Conservation (phyloP, 2,888 invertebrate genomes). For the Noctua pronuba region DNA sequence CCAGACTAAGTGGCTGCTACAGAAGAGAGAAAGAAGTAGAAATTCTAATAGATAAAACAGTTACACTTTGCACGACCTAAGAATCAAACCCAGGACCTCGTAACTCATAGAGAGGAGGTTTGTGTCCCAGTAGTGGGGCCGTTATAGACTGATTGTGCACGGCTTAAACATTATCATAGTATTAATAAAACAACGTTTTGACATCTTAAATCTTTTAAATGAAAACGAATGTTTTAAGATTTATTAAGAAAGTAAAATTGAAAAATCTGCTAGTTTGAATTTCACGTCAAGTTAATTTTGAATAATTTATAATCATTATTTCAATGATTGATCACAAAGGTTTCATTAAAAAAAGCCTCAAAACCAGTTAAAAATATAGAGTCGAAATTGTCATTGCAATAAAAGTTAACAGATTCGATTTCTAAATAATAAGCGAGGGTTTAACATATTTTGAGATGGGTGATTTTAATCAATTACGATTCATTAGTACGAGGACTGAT, state of each 20-base stretch:
- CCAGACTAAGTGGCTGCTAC: neutral
- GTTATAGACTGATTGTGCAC: neutral
- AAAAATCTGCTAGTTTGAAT: constrained; percentile 6
- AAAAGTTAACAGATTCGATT: neutral
- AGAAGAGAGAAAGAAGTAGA: neutral
- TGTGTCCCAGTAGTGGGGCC: neutral
- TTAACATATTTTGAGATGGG: neutral
- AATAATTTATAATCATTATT: neutral
- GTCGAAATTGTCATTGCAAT: neutral
- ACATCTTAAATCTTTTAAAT: neutral
- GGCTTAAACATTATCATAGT: neutral
- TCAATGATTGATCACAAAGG: neutral
- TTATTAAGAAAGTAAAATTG: neutral
- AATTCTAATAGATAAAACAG: neutral
- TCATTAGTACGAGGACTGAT: neutral
- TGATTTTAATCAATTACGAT: neutral
- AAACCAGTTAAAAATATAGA: neutral
- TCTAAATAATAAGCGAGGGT: neutral
- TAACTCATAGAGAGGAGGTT: neutral
- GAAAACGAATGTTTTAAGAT: neutral
- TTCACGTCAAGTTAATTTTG: constrained; percentile 6
- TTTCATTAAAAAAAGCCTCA: neutral
- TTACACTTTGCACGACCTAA: neutral
- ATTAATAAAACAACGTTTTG: neutral
- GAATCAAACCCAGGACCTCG: neutral